Percentiles rank a stretch among this genome's conserved stretches.
Evolutionary conservation across 2,113 vertebrate species (phyloP).

Genomic region (Macrotus californicus): DNA sequence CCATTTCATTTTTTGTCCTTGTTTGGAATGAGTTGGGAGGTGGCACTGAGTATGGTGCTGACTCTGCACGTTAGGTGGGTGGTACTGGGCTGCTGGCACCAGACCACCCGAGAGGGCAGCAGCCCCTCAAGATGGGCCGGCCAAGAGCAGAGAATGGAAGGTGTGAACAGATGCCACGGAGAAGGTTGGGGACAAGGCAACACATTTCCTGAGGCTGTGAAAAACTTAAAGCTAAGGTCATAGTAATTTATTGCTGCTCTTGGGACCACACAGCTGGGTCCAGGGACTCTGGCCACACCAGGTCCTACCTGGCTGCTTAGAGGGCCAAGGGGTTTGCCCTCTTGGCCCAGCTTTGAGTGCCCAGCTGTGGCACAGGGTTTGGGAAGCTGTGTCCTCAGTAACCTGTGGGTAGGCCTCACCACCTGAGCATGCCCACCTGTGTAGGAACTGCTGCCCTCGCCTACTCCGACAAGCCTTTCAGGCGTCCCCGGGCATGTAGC

Average conservation of each 20-base stretch:
- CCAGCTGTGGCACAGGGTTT: neutral
- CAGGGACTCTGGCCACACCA: neutral
- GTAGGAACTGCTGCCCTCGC: neutral
- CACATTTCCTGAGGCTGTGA: neutral
- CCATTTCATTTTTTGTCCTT: neutral
- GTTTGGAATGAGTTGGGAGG: neutral
- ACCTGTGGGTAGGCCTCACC: neutral
- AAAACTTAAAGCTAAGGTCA: neutral
- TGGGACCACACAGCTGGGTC: neutral
- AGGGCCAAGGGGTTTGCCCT: neutral
- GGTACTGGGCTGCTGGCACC: too few relatives aligned
- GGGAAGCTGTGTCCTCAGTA: neutral
- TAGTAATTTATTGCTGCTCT: neutral
- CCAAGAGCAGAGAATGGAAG: neutral
- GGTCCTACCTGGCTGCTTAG: neutral
- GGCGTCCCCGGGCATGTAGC: neutral
- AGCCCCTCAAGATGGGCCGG: neutral
- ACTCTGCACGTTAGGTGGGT: neutral
- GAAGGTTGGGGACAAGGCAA: neutral
- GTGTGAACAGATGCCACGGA: neutral
- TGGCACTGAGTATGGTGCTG: neutral
- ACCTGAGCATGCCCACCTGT: neutral
- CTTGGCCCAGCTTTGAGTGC: accelerated
- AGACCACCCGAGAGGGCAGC: neutral
- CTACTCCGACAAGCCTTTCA: neutral